Base-by-base conservation (phyloP, 2,888 invertebrate genomes). In the Hydrotaea cyrtoneurina region DNA sequence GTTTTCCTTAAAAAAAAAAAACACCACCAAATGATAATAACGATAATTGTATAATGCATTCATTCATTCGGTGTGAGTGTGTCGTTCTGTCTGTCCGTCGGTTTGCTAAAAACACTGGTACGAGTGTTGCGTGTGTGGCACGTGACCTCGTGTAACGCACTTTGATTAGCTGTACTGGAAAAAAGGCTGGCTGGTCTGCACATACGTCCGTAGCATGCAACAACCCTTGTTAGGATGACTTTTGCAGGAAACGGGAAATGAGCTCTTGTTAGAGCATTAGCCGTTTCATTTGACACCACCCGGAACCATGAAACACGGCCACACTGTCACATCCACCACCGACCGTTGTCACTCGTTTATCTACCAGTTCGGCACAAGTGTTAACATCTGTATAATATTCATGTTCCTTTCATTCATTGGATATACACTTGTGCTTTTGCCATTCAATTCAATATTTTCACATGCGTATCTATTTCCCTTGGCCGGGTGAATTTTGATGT, bases 121-220 rank as follows among this genome's bases (percentile, higher is more conserved):
- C 69, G 62, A 80, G 79, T 74, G 78, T 74, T 66, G 80, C 78
- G 77, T 83, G 84, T 53, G 53, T 77, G 91, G 86, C 90, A 90
- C 90, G 91, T 89, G 90, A 83, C 88, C 87, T 80, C 55, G 86
- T 80, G 86, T 81, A 85, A 88, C 88, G 90, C 91, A 87, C 88
- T 89, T 87, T 90, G 91, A 91, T 90, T 90, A 91, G 89, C 83
- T 76, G 75, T 71, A 86, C 85, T 75, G 53, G n/a, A n/a, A n/a
- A n/a, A n/a, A n/a, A n/a, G n/a, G 62, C 78, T 78, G 64, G 19
- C 46, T 39, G 11, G 69, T 46, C 21, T 78, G 39, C 23, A 13
- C 5, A 36, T 21, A 43, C 21, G 4, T 69, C 15, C 15, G 21
- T 5, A 5, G 43, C 15, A 15, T 73, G 17, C 19, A 36, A 43